These are phyloP conservation scores for Eristalis intricaria DNA, from an alignment of 2,888 invertebrate species.

Conservation along the genomic window DNA sequence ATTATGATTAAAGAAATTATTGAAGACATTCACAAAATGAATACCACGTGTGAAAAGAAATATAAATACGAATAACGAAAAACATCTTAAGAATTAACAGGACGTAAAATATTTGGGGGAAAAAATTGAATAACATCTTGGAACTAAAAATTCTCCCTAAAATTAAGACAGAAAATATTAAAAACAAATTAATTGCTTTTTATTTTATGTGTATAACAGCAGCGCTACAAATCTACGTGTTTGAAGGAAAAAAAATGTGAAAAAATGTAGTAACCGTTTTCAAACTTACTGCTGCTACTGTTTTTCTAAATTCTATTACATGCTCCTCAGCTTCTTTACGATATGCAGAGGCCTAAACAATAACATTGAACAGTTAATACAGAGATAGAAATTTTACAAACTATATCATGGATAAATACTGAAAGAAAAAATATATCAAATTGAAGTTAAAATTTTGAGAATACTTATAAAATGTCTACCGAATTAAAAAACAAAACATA, in stretches of 20 bases:
- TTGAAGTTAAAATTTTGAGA: not conserved
- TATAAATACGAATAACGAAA: not conserved
- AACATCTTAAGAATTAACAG: not conserved
- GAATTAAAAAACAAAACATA: conserved; percentile 74
- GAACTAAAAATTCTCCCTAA: conserved; percentile 1
- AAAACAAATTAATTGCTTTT: conserved; percentile 9
- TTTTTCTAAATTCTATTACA: conserved; percentile 88
- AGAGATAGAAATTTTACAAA: conserved; percentile 16
- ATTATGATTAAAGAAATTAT: not conserved
- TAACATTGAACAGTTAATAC: conserved; percentile 51
- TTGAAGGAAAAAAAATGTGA: conserved; percentile 11
- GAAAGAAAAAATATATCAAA: not conserved
- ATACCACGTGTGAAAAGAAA: not conserved
- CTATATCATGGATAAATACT: conserved; percentile 42
- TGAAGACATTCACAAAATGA: not conserved
- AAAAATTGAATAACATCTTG: not conserved
- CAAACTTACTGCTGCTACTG: conserved; percentile 87
- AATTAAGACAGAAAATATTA: conserved; percentile 3
- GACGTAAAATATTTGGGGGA: not conserved
- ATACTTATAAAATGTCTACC: conserved; percentile 79
- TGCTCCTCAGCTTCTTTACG: conserved; percentile 88
- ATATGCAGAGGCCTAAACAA: conserved; percentile 85
- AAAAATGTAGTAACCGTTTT: not conserved
- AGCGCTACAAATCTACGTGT: conserved; percentile 41
- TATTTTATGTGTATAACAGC: conserved; percentile 22